Evolutionary conservation across 1,140 invertebrate species (phyloP).

Genomic region (Seison nebaliae): DNA sequence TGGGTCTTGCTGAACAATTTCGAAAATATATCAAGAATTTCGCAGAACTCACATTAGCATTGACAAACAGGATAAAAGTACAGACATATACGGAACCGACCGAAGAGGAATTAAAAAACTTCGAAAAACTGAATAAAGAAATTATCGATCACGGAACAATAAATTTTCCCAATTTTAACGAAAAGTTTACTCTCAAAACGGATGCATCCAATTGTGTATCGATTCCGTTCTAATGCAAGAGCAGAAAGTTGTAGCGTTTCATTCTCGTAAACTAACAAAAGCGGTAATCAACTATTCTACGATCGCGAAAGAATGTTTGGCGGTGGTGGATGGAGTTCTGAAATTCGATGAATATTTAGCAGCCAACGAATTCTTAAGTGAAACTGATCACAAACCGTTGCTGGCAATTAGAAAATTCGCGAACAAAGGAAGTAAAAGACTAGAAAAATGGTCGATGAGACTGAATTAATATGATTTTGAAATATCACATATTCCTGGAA

Average conservation of each 20-base stretch:
- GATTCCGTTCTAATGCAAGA: background rate
- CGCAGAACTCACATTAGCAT: no score
- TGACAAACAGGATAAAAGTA: no score
- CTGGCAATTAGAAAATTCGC: no score
- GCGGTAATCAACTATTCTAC: slow-evolving; percentile 1
- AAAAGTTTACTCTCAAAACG: background rate
- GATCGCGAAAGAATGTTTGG: slow-evolving; percentile 17
- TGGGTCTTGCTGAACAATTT: no score
- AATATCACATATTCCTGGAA: background rate
- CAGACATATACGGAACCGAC: no score
- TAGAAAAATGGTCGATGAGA: slow-evolving; percentile 1
- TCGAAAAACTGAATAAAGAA: no score
- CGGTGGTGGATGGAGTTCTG: slow-evolving; percentile 24
- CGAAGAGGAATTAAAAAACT: no score
- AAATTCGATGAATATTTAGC: slow-evolving; percentile 31
- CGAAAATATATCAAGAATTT: no score
- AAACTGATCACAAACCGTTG: no score
- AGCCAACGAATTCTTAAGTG: no score
- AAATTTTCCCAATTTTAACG: background rate
- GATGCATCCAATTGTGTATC: background rate
- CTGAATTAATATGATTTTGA: slow-evolving; percentile 1
- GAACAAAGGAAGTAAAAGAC: background rate
- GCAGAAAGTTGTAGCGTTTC: background rate
- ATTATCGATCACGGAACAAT: no score
- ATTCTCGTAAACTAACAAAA: background rate